phyloP scores from a whole-genome alignment of 2,888 invertebrate species.

The Campoplex nolae region DNA sequence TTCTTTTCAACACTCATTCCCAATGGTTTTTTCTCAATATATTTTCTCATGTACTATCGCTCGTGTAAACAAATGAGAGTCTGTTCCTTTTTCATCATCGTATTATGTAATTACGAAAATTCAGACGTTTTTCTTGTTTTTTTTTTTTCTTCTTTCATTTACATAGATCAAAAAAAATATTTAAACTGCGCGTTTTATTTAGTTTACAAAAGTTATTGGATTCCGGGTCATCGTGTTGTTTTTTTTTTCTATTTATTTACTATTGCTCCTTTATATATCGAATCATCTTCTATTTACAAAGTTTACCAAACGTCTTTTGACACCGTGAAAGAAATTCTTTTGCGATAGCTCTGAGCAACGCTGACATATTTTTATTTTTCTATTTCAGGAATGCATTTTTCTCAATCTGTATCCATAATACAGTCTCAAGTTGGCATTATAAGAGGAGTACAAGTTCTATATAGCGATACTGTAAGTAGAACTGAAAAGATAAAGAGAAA shows the following conservation, averaged over 20 bases:
- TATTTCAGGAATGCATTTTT: conserved; percentile 98
- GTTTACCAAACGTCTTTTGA: neutral
- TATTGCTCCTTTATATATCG: neutral
- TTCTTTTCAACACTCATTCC: neutral
- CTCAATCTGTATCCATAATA: conserved; percentile 98
- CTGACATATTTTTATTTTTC: conserved; percentile 81
- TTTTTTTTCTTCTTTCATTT: neutral
- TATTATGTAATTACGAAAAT: conserved; percentile 78
- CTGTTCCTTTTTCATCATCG: conserved; percentile 61
- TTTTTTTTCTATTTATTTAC: neutral
- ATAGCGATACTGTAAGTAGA: conserved; percentile 94
- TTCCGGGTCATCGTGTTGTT: neutral
- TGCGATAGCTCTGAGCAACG: conserved; percentile 43
- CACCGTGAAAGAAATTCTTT: neutral
- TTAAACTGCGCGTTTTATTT: neutral
- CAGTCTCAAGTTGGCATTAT: conserved; percentile 98
- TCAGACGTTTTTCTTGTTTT: conserved; percentile 24
- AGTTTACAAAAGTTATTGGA: neutral
- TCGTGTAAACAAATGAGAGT: conserved; percentile 78
- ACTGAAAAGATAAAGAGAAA: neutral
- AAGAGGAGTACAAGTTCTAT: conserved; percentile 97
- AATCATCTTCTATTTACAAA: neutral
- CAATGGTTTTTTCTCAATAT: neutral
- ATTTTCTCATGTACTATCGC: conserved; percentile 73
- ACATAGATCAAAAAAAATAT: neutral